Evolutionary conservation across 2,888 invertebrate species (phyloP).

Genomic region (Papilio elwesi): DNA sequence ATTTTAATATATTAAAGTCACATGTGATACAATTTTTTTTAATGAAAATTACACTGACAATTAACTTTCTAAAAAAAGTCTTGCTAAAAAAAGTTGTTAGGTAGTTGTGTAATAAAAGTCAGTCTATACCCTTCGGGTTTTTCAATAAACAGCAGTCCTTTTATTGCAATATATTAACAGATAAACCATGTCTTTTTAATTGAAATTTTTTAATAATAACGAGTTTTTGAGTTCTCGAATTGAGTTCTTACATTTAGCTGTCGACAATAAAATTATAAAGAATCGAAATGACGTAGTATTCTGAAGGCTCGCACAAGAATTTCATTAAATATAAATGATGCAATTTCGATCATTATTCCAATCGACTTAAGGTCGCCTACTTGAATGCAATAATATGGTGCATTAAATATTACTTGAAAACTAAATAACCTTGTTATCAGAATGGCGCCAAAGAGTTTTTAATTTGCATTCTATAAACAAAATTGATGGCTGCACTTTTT

Average conservation of each 20-base stretch:
- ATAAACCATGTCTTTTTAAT: slow-evolving; percentile 28
- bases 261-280: slow-evolving; percentile 36
- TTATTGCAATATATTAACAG: slow-evolving; percentile 8
- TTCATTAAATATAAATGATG: not conserved
- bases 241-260: slow-evolving; percentile 27
- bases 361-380: slow-evolving; percentile 2
- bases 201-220: slow-evolving; percentile 33
- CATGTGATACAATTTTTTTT: not conserved
- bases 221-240: slow-evolving; percentile 28
- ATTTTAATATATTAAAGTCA: not conserved
- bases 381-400: not conserved
- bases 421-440: slow-evolving; percentile 37
- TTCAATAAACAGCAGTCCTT: not conserved
- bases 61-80: not conserved
- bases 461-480: slow-evolving; percentile 22
- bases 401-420: slow-evolving; percentile 36
- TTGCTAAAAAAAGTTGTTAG: not conserved
- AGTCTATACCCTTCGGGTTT: not conserved
- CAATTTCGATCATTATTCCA: slow-evolving; percentile 19
- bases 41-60: not conserved
- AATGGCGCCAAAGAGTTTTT: slow-evolving; percentile 38
- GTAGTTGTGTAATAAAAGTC: not conserved
- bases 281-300: slow-evolving; percentile 16
- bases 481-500: slow-evolving; percentile 14
- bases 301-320: slow-evolving; percentile 25